A percentile compares a stretch with the other conserved stretches of the same genome.
Evolutionary conservation across 2,797 vertebrate genomes (phyloP).

Genomic region (Phoxinus dragarum): DNA sequence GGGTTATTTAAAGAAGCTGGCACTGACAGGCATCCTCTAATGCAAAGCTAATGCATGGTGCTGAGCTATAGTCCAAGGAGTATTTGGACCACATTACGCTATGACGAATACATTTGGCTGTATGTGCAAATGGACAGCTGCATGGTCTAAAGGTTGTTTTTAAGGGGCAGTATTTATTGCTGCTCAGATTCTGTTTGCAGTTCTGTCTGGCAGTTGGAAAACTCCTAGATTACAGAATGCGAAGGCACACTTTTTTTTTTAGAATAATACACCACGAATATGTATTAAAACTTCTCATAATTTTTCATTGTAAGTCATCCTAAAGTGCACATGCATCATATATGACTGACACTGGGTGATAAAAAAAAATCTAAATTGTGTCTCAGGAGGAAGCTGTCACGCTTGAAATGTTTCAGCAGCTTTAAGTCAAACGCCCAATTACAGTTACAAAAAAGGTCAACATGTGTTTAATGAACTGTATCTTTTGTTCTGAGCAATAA

Average conservation of each 20-base stretch:
- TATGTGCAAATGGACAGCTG: constrained; percentile 34
- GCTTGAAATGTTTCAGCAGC: background rate
- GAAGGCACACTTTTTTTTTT: background rate
- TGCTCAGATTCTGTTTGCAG: constrained; percentile 23
- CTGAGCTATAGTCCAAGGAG: background rate
- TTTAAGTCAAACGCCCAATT: background rate
- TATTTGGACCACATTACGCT: constrained; percentile 37
- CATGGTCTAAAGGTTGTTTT: constrained; percentile 14
- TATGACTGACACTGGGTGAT: background rate
- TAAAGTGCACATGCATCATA: background rate
- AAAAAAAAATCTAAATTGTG: background rate
- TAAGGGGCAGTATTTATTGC: constrained; percentile 21
- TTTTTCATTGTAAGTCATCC: background rate
- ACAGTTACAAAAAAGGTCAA: background rate
- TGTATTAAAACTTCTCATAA: background rate
- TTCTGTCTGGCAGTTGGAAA: background rate
- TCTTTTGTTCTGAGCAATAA: background rate
- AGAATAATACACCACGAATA: background rate
- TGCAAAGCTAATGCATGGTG: constrained; percentile 20
- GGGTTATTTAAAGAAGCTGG: constrained; percentile 24
- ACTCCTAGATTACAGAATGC: background rate
- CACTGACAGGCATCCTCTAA: constrained; percentile 19
- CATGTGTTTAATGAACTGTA: background rate
- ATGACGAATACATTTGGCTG: constrained; percentile 46
- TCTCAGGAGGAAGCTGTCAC: background rate